phyloP scores from a whole-genome alignment of 2,113 vertebrate species.

The Scomber japonicus region DNA sequence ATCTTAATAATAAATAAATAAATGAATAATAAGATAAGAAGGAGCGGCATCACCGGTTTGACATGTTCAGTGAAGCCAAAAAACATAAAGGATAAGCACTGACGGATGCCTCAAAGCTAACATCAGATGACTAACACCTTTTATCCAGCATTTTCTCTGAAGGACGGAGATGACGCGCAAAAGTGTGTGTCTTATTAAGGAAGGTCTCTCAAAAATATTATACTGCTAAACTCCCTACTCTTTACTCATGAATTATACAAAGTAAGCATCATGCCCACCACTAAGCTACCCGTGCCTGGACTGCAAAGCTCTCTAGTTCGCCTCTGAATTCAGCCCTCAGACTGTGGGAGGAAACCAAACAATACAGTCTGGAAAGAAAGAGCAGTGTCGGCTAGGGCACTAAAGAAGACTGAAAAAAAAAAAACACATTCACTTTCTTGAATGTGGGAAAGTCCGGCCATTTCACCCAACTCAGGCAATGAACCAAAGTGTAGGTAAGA shows the following conservation, averaged over 20 bases:
- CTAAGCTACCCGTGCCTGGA: conserved; percentile 75
- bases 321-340: conserved; percentile 73
- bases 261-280: conserved; percentile 60
- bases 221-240: not conserved
- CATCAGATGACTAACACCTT: conserved; percentile 43
- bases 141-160: conserved; percentile 15
- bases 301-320: conserved; percentile 72
- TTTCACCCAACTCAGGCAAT: conserved; percentile 50
- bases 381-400: conserved; percentile 53
- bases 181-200: conserved; percentile 36
- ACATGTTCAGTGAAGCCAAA: conserved; percentile 1
- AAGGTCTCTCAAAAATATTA: conserved; percentile 49
- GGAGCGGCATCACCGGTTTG: not conserved
- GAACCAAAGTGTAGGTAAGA: conserved; percentile 24
- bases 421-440: conserved; percentile 51
- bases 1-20: not conserved
- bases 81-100: not conserved
- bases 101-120: conserved; percentile 34
- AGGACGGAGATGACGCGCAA: not conserved
- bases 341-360: conserved; percentile 70
- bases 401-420: conserved; percentile 33
- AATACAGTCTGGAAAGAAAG: conserved; percentile 66
- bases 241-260: conserved; percentile 71
- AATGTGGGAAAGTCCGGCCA: conserved; percentile 71
- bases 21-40: not conserved